Base-by-base conservation (phyloP, 2,113 vertebrate species). In the Regulus satrapa region DNA sequence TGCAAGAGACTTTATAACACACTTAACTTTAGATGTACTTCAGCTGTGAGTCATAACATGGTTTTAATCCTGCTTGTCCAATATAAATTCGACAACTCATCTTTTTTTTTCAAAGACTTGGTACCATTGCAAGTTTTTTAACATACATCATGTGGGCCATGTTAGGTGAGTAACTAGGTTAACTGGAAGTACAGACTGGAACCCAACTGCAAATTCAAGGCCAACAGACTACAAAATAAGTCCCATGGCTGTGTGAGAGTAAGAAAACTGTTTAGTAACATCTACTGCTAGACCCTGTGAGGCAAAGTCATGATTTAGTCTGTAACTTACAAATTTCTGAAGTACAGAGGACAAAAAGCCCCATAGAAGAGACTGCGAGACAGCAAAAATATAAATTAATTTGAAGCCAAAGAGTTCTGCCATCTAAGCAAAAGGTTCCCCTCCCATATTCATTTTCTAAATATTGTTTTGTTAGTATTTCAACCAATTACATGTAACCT, bases 131-230 rank as follows among this genome's bases (percentile, higher is more conserved):
- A 89, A 40, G 36, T 63, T 24, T 63, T 49, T 85, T 72, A 51
- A 85, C 0, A 0, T 45, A 38, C 6, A 3, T 56, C 69, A 71
- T n/a, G 40, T 0, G 0, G 63, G 34, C 48, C 26, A 36, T 4
- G 8, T 41, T 46, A 40, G 13, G 3, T 2, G 10, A 88, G 40
- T 41, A 83, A 90, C 23, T 52, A 62, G 41, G 49, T 59, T 75
- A 88, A 94, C 16, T 34, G 20, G 56, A 84, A 64, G 66, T 19
- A 68, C 20, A 80, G 66, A 56, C 48, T 63, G 48, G 64, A 84
- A 87, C 34, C 18, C 67, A 71, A 81, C 43, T 71, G 61, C 32
- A 87, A 34, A 66, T 24, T 81, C 51, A 66, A 69, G 20, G 76
- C 32, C 64, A 89, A 45, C 20, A 84, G 36, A 69, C 51, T 49